Conservation (phyloP, 1,140 invertebrate species). For the Tetraneura akinire region DNA sequence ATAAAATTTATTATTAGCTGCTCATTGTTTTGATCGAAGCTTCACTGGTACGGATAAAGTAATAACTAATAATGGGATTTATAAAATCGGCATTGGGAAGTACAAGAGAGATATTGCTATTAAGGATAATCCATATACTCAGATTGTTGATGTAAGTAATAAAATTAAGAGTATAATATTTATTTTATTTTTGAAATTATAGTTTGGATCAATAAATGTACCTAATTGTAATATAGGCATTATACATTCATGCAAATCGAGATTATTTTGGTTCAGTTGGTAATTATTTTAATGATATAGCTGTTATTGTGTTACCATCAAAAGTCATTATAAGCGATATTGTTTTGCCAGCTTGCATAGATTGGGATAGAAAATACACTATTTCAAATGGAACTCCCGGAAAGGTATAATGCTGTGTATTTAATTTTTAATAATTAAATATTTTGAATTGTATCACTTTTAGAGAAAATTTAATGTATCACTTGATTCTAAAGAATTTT, state of each 20-base stretch:
- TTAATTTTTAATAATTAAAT: no score
- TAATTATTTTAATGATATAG: not conserved
- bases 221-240: not conserved
- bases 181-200: not conserved
- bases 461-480: no score
- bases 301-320: not conserved
- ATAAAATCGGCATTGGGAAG: slow-evolving; percentile 22
- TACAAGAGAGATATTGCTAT: not conserved
- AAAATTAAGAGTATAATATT: no score
- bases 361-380: not conserved
- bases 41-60: not conserved
- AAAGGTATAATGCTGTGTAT: slow-evolving; percentile 27
- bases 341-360: not conserved
- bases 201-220: not conserved
- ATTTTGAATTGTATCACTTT: no score
- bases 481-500: no score
- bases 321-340: not conserved
- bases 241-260: not conserved
- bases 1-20: slow-evolving; percentile 6
- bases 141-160: slow-evolving; percentile 7
- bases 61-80: not conserved
- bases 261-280: not conserved
- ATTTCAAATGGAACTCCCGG: not conserved
- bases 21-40: slow-evolving; percentile 20
- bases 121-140: slow-evolving; percentile 1